Base-by-base conservation (phyloP, 1,140 invertebrate genomes). In the Portunus trituberculatus region DNA sequence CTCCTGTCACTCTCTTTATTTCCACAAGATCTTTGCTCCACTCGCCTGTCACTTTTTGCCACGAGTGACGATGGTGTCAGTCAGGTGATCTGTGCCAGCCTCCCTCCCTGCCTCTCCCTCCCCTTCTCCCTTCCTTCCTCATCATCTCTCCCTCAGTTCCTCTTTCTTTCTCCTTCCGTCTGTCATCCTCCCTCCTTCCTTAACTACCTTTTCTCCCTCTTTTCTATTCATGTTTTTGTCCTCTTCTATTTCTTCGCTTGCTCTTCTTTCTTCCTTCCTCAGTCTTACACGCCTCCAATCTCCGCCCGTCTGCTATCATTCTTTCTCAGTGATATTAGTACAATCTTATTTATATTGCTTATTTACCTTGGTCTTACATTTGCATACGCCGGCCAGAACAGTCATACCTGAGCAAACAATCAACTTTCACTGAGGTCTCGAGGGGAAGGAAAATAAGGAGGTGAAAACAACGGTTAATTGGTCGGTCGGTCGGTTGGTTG, bases 1-100 rank as follows among this genome's bases (percentile, higher is more conserved):
- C 86, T 31, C 31, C 45, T 87, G 86, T 46, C 45, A 87, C 86
- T 87, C 14, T 46, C 45, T 32, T 87, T 87, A 46, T 87, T 87
- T 32, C 86, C 45, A 87, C 86, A 87, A 87, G 86, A 39, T 32
- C 20, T 87, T 87, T 87, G 86, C 86, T 82, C 14, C 39, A 6
- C 88, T 90, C 39, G 25, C 88, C 32, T 20, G 25, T 48, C 16
- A 28, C 28, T 52, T 46, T 46, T 29, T 46, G 25, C 28, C 20
- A 16, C 0, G 25, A 2, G 4, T 46, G 45, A 45, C 45, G 32
- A 88, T 29, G 32, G 32, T 88, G 86, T 45, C 86, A 39, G 31
- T 88, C 31, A 45, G 45, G 31, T 76, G 67, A 76, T 76, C 67
- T n/a, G 67, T 59, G 48, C 89, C 48, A 46, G 48, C 28, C 89